Base-by-base conservation (phyloP, 2,113 vertebrate genomes). In the Elgaria multicarinata region DNA sequence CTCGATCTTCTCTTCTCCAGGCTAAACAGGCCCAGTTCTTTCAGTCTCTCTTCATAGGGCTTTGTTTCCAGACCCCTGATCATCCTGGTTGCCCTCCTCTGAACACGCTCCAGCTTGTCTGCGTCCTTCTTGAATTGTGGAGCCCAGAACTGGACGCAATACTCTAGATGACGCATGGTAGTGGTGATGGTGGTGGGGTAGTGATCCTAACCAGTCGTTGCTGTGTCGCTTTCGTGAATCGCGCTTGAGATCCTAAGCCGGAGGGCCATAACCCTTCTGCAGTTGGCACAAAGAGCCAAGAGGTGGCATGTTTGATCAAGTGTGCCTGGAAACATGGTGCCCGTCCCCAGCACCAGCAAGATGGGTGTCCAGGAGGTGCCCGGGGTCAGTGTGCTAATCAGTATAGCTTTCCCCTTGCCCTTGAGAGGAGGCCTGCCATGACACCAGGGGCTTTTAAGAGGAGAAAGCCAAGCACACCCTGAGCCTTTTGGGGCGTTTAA, bases 261-360 rank as follows among this genome's bases (percentile, higher is more conserved):
- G 12, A 5, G 33, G 44, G 4, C 18, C 3, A 8, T 6, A 4
- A 20, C 69, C 86, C 22, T 53, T 50, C 62, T 80, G 86, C 64
- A 87, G 24, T 58, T 71, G n/a, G 77, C 86, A 78, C 5, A 53
- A 64, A n/a, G 33, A 33, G 71, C 86, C 86, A 33, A 88, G 46
- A 58, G 77, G 66, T 72, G 77, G 86, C 44, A 55, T 55, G 13
- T 42, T 71, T 69, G 55, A 28, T 58, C 66, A 71, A 31, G 58
- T 8, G 46, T 31, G 33, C 76, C 39, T 2, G 4, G 39, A 42
- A n/a, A 44, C 24, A 3, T 33, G 6, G 13, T 8, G 12, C 28
- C 6, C 2, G 1, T 31, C 67, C 22, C 36, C 20, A 24, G n/a
- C n/a, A 14, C 71, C 71, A 39, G 74, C 18, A 42, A 39, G 74